Base-by-base conservation (phyloP, 2,113 vertebrate species). In the Origma solitaria region DNA sequence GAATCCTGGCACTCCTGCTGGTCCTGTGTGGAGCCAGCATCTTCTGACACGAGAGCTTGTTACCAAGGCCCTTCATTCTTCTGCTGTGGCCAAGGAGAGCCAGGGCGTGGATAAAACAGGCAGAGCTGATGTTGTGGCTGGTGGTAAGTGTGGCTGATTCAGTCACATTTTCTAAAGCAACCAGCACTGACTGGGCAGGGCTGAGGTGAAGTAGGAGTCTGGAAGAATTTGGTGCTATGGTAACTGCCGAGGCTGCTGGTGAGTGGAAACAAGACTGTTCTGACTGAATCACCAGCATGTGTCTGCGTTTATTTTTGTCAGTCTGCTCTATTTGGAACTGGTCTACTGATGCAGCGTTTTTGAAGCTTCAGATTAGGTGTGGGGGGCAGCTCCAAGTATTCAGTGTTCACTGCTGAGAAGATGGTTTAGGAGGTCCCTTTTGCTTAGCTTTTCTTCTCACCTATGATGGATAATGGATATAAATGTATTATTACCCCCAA, bases 261-360 rank as follows among this genome's bases (percentile, higher is more conserved):
- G 24, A 83, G 86, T 69, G 80, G 80, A 54, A 69, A 49, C 57
- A 54, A 61, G 87, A 8, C 23, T 54, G 62, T 45, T 76, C 69
- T 68, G 53, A 10, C 13, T 76, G 90, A 85, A 57, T 92, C 82
- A 72, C 75, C 57, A 30, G 68, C 71, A 65, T 86, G 86, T 90
- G 90, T 85, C 92, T 94, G 82, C 1, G 7, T 76, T 92, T 95
- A 72, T 94, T 88, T 94, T 90, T 86, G 76, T 72, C 79, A 50
- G 44, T 64, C 85, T 92, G 64, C 69, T 86, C 64, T 66, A 1
- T 73, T 88, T 94, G 75, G 60, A 73, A 58, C 66, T 92, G 76
- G 30, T 56, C 58, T 83, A 25, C 82, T 88, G 93, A 83, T 76
- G 83, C 72, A 75, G 91, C 72, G 6, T 42, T 92, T 95, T 58